A percentile compares a stretch with the other conserved stretches of the same genome.
Conservation (phyloP, 2,113 vertebrate species). For the Mirza zaza region DNA sequence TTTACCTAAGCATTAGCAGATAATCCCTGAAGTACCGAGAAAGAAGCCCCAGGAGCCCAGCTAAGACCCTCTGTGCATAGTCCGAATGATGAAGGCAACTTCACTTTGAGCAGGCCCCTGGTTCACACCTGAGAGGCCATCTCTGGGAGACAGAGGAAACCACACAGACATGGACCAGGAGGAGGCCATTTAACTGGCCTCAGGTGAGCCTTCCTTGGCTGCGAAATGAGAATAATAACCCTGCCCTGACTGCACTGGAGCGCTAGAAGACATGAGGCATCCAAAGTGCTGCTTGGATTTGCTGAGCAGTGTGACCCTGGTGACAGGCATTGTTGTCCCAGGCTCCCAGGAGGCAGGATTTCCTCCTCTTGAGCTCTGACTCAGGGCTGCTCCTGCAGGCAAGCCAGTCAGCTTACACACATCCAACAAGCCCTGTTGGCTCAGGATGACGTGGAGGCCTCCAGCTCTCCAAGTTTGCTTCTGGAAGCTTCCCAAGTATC, state of each 20-base stretch:
- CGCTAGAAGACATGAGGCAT: neutral
- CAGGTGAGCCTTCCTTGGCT: neutral
- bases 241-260: neutral
- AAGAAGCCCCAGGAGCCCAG: neutral
- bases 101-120: neutral
- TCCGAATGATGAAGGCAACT: neutral
- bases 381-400: neutral
- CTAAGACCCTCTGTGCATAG: neutral
- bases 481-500: neutral
- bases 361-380: neutral
- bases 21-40: neutral
- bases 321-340: neutral
- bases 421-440: too few species aligned
- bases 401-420: neutral
- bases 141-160: neutral
- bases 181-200: neutral
- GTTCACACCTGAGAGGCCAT: neutral
- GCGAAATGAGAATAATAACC: neutral
- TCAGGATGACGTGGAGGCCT: neutral
- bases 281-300: too few species aligned
- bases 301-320: fast-evolving
- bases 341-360: neutral
- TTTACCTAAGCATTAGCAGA: neutral
- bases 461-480: neutral
- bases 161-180: neutral